phyloP scores from a whole-genome alignment of 2,797 vertebrate species.

The Crenichthys baileyi region DNA sequence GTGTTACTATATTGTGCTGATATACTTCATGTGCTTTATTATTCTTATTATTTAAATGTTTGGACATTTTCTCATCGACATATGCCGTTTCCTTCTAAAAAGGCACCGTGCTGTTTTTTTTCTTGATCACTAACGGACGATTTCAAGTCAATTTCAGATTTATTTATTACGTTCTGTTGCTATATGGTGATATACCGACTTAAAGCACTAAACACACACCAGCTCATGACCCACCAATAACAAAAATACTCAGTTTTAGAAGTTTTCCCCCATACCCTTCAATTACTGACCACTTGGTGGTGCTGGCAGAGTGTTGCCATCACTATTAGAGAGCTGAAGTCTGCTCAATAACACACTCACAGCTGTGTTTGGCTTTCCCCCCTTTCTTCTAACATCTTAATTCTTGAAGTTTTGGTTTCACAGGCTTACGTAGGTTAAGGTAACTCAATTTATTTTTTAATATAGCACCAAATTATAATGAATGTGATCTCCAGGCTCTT shows the following conservation, averaged over 20 bases:
- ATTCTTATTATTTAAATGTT: neutral
- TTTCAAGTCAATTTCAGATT: neutral
- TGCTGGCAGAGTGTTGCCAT: constrained; percentile 71
- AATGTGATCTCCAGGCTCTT: neutral
- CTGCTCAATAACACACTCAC: constrained; percentile 7
- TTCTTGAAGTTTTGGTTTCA: constrained; percentile 11
- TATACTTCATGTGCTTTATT: neutral
- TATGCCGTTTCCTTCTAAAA: neutral
- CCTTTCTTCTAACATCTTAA: constrained; percentile 20
- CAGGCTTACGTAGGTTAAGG: too few relatives aligned
- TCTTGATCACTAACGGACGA: neutral
- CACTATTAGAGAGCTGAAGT: constrained; percentile 11
- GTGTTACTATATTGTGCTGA: neutral
- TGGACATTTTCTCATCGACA: neutral
- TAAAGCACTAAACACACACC: accelerated
- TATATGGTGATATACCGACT: neutral
- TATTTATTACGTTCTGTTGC: neutral
- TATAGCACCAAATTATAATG: neutral
- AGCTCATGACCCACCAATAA: neutral
- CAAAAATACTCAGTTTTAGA: constrained; percentile 59
- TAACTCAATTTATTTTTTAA: neutral
- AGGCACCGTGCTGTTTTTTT: neutral
- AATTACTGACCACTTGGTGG: constrained; percentile 74
- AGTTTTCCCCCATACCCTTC: constrained; percentile 51
- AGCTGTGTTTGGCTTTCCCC: constrained; percentile 1